Percentiles rank a stretch among this genome's conserved stretches.
phyloP scores from a whole-genome alignment of 2,797 vertebrate genomes.

The Glossophaga mutica region DNA sequence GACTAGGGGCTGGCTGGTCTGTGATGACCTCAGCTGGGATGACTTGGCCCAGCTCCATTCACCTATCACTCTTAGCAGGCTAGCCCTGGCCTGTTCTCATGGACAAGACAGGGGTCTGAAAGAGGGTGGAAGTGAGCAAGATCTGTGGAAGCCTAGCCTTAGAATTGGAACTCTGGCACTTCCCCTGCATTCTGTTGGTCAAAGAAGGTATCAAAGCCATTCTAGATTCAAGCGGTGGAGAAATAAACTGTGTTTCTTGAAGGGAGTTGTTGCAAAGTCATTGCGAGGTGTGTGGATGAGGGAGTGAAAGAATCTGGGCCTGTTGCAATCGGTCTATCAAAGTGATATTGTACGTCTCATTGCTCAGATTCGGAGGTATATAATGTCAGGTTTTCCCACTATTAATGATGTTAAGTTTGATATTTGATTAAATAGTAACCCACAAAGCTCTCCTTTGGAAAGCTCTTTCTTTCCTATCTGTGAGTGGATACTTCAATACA shows the following conservation, averaged over 20 bases:
- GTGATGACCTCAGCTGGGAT: background rate
- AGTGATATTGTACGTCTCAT: background rate
- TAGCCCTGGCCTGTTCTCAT: background rate
- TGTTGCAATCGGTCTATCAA: background rate
- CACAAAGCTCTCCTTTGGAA: background rate
- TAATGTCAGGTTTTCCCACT: background rate
- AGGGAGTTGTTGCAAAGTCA: background rate
- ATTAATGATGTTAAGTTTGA: background rate
- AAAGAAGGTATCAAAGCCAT: slow-evolving; percentile 27
- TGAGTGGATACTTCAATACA: background rate
- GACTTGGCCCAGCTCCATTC: background rate
- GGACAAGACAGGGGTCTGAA: background rate
- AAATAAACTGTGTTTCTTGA: background rate
- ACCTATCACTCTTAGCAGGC: background rate
- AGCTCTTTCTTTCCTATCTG: background rate
- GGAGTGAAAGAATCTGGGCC: background rate
- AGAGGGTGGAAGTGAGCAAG: background rate
- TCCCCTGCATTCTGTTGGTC: background rate
- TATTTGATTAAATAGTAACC: background rate
- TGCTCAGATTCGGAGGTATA: background rate
- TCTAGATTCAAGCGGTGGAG: background rate
- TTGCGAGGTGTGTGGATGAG: background rate
- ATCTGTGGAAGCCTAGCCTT: background rate
- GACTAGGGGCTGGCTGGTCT: background rate
- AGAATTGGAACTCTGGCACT: background rate